Base-by-base conservation (phyloP, 2,888 invertebrate species). In the Deilephila porcellus region DNA sequence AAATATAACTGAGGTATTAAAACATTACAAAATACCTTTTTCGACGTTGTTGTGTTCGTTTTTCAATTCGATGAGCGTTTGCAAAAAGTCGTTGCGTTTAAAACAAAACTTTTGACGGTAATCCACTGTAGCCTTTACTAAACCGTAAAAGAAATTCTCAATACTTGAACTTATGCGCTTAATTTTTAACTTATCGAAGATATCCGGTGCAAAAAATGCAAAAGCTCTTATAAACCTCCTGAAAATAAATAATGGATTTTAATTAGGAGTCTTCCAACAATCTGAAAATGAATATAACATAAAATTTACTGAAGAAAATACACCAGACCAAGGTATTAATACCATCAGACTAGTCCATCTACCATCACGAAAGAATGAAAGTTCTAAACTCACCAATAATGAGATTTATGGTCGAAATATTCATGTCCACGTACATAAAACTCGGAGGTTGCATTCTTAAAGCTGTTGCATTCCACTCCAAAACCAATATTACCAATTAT, bases 401-500 rank as follows among this genome's bases (percentile, higher is more conserved):
- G 76, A 3, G 90, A 87, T 64, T 83, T 86, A 29, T 93, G 91
- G 67, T 91, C 88, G 70, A 94, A 93, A 79, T 93, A 93, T 79
- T 93, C 93, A 74, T 91, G 88, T 25, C 94, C 95, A 79, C 91
- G 88, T 59, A 88, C 76, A 77, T 90, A 90, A 83, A 96, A 96
- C 79, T 96, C 95, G 0, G 96, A 95, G 71, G 95, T 86, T 0
- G 95, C 91, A 84, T 95, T 91, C 63, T 92, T 89, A 79, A 96
- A 95, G 53, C 95, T 95, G 80, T 96, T 95, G 79, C 95, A 95
- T 76, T 96, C 95, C n/a, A 96, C 90, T 32, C 96, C 96, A 82
- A 96, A 96, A 17, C 96, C 96, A 74, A 96, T 95, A 71, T 93
- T 95, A 0, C 96, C 96, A 52, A 96, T 95, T 2, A 96, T 95